Percentiles rank a stretch among this genome's conserved stretches.
Conservation (phyloP, 2,888 invertebrate species). For the Plebejus anna region DNA sequence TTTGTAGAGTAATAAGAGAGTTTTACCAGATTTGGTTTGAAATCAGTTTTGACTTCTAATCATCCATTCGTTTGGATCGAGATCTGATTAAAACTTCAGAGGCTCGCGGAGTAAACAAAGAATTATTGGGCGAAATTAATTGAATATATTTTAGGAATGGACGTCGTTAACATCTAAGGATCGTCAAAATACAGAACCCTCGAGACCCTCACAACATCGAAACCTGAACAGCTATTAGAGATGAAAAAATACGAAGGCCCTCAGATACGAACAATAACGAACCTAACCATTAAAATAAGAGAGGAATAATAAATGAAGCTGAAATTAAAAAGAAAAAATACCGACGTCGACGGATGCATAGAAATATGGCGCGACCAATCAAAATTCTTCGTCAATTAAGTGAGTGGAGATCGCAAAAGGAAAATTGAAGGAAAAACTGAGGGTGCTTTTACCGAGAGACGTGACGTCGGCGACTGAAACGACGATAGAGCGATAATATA, state of each 20-base stretch:
- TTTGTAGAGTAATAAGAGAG: background rate
- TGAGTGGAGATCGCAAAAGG: conserved; percentile 75
- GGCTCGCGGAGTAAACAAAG: background rate
- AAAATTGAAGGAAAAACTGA: conserved; percentile 77
- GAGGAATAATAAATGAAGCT: conserved; percentile 71
- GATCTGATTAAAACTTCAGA: conserved; percentile 5
- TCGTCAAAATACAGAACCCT: background rate
- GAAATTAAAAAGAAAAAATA: conserved; percentile 51
- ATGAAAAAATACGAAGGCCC: conserved; percentile 66
- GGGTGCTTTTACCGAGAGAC: conserved; percentile 61
- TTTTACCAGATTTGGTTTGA: background rate
- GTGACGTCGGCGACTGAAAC: conserved; percentile 30
- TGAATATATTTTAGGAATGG: conserved; percentile 9
- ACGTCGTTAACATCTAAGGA: conserved; percentile 6
- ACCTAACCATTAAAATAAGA: conserved; percentile 77
- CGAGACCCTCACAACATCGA: conserved; percentile 36
- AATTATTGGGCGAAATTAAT: conserved; percentile 5
- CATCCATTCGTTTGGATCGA: background rate
- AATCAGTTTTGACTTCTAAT: background rate
- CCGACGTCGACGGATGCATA: conserved; percentile 65
- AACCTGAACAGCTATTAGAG: conserved; percentile 62
- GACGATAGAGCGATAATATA: conserved; percentile 19
- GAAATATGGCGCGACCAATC: conserved; percentile 77
- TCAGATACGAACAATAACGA: conserved; percentile 66
- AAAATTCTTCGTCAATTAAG: conserved; percentile 80